Base-by-base conservation (phyloP, 2,113 vertebrate species). In the Catagonus wagneri region DNA sequence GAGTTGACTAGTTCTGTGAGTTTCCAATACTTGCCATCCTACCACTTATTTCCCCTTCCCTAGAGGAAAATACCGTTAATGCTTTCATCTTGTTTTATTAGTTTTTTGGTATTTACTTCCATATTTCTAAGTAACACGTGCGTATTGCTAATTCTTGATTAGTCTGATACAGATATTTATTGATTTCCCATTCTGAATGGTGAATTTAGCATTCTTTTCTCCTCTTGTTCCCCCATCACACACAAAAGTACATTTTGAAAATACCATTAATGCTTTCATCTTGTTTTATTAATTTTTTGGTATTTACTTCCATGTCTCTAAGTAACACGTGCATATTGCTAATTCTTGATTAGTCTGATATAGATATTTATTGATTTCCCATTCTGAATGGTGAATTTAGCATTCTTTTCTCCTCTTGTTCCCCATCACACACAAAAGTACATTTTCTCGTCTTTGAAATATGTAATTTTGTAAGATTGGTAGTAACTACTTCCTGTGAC, bases 1-100 rank as follows among this genome's bases (percentile, higher is more conserved):
- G 65, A 68, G 15, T 83, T 83, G n/a, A 71, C 84, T 84, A 52
- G 27, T 75, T 80, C 44, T 86, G 0, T 54, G 85, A 61, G 22
- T 89, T 88, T 93, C 2, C 3, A 71, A 1, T 90, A 68, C 56
- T 39, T 11, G 29, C 9, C 52, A 32, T 16, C 16, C 15, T 16
- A 69, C 23, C 69, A 29, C 7, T 5, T 65, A 52, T 83, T 96
- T 80, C 27, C 22, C 6, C 25, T 86, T 80, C 5, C n/a, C 2
- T 3, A 95, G 56, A 96, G 65, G 69, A 96, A 94, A 63, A 11
- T 44, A 85, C 39, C 72, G 4, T 89, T 94, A 90, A 68, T 32
- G 76, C 71, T 75, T 92, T 44, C 1, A 25, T 29, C 13, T 32
- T 36, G 6, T 75, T 79, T 54, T 66, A 32, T 50, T 90, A 52